A percentile compares a stretch with the other conserved stretches of the same genome.
Conservation (phyloP, 53 echinoderm and acorn worm species). For the Pentamera pediparva region DNA sequence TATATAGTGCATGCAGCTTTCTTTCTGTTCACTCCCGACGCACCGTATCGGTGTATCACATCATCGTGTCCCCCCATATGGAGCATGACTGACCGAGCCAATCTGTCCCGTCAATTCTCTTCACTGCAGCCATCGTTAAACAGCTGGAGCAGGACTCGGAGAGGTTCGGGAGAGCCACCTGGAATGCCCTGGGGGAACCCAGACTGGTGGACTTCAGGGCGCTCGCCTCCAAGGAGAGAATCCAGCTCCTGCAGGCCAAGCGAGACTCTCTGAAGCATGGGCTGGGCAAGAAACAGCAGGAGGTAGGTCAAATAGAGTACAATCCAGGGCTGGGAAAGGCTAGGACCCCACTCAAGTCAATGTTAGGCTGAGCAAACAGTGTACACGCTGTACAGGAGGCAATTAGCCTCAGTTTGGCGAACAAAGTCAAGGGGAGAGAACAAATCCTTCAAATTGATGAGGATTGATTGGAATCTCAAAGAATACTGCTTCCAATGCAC, state of each 20-base stretch:
- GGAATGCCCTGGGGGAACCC: conserved; percentile 63
- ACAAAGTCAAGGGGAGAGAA: too few species aligned
- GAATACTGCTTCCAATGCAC: too few species aligned
- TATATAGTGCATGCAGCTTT: background rate
- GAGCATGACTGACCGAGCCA: background rate
- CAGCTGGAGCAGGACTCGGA: conserved; percentile 59
- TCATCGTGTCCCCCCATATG: background rate
- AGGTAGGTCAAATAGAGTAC: conserved; percentile 44
- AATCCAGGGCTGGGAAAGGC: background rate
- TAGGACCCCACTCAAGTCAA: background rate
- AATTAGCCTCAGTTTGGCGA: background rate
- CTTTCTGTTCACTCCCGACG: background rate
- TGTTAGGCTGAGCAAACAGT: background rate
- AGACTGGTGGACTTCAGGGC: conserved; percentile 53
- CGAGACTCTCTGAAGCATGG: conserved; percentile 68
- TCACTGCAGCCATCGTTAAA: conserved; percentile 51
- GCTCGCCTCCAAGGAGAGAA: conserved; percentile 54
- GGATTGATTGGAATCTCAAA: too few species aligned
- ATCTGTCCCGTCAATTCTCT: background rate
- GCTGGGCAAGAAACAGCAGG: conserved; percentile 86
- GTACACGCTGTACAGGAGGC: background rate
- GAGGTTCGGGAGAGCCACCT: conserved; percentile 80
- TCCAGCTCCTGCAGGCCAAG: conserved; percentile 76
- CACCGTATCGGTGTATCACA: background rate
- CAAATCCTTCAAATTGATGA: too few species aligned